Conservation (phyloP, 2,888 invertebrate genomes). For the Monopis laevigella region DNA sequence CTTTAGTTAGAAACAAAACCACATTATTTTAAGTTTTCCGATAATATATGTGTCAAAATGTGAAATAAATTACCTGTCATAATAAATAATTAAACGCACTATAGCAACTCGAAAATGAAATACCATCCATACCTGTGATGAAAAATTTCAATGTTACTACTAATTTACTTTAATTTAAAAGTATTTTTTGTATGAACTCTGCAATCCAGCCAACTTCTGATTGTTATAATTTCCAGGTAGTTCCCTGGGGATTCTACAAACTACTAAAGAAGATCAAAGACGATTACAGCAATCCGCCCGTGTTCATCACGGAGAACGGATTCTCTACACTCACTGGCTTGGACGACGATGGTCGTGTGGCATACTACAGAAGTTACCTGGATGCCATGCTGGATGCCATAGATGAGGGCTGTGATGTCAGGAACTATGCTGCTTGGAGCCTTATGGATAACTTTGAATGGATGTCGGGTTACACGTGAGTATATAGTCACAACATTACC, state of each 20-base stretch:
- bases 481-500: too few relatives aligned
- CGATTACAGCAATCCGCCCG: slow-evolving; percentile 21
- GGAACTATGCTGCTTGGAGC: slow-evolving; percentile 26
- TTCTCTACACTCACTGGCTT: slow-evolving; percentile 37
- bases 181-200: too few relatives aligned
- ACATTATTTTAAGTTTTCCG: too few relatives aligned
- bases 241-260: slow-evolving; percentile 22
- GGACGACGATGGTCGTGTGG: slow-evolving; percentile 36
- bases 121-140: too few relatives aligned
- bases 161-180: too few relatives aligned
- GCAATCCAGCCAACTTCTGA: too few relatives aligned
- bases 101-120: too few relatives aligned
- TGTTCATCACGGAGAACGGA: slow-evolving; percentile 61
- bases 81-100: too few relatives aligned
- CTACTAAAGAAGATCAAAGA: slow-evolving; percentile 21
- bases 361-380: slow-evolving; percentile 35
- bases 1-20: too few relatives aligned
- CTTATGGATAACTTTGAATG: slow-evolving; percentile 31
- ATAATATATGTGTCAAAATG: too few relatives aligned
- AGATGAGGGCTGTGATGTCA: slow-evolving; percentile 25
- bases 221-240: slow-evolving; percentile 17
- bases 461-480: slow-evolving; percentile 27
- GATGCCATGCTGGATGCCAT: slow-evolving; percentile 30
- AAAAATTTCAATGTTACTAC: too few relatives aligned
- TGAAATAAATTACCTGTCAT: too few relatives aligned